Evolutionary conservation across 2,888 invertebrate genomes (phyloP), one percentile per base, ranked within the genome.

Genomic region (Pandemis corylana): DNA sequence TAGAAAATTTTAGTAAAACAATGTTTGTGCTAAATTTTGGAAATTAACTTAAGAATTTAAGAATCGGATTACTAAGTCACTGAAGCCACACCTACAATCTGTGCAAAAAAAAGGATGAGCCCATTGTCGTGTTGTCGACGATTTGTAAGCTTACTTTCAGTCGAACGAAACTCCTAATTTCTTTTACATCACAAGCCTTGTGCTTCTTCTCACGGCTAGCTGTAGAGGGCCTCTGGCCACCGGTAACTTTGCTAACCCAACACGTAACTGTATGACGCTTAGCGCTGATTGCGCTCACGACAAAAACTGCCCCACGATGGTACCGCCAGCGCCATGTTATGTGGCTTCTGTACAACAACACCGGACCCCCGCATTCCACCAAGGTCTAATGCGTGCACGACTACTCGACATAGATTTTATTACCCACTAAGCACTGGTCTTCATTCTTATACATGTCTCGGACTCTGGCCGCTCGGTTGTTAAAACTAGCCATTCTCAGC

Each of bases 261-360:
- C 80, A 77, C 77, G 77, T 88, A 89, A 89, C 89, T 88, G 89
- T 89, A 85, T 80, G 79, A 78, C 77, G 81, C 79, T 82, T 79
- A 83, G 85, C 81, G 83, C 83, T 87, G 86, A 87, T 84, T 85
- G 84, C 83, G 77, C 77, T 81, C 73, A 77, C 76, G 63, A 84
- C 82, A 89, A 89, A 87, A 87, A 87, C 79, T 71, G 76, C 81
- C 82, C 80, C 81, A 84, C 82, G 81, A 80, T 82, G 59, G 80
- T 81, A 78, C 83, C 83, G 20, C 15, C 64, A 20, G 82, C 56
- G 68, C 53, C 79, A 73, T 76, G 76, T 77, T 75, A 73, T 76
- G 78, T 78, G 76, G 77, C 71, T 71, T 61, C 77, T 68, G 64
- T 61, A 42, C 66, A 36, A 65, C 65, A 12, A 51, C 71, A 63